Percentiles rank a stretch among this genome's conserved stretches.
Evolutionary conservation across 2,797 vertebrate genomes (phyloP).

Genomic region (Pelodytes ibericus): DNA sequence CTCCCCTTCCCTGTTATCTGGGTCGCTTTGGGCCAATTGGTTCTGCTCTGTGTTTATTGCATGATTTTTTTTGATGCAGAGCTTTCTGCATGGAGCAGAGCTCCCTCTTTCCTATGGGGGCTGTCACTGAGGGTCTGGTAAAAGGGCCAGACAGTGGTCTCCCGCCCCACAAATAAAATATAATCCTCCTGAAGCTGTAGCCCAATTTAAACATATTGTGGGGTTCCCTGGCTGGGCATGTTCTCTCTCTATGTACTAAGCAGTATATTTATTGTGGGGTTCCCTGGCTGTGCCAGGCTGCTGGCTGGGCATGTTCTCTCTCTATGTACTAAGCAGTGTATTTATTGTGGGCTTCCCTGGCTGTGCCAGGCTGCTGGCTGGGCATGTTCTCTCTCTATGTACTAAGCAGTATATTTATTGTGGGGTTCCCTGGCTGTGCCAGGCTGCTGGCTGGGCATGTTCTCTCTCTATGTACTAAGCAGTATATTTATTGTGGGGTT

Average conservation of each 20-base stretch:
- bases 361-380: too few relatives aligned
- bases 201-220: conserved; percentile 50
- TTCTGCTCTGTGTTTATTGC: background rate
- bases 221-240: too few relatives aligned
- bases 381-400: too few relatives aligned
- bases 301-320: too few relatives aligned
- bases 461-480: conserved; percentile 51
- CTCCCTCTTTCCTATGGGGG: background rate
- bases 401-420: too few relatives aligned
- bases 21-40: too few relatives aligned
- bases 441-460: too few relatives aligned
- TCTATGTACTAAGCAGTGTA: conserved; percentile 52
- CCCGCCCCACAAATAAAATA: conserved; percentile 33
- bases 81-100: background rate
- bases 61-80: background rate
- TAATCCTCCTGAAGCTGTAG: conserved; percentile 38
- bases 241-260: conserved; percentile 51
- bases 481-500: conserved; percentile 55
- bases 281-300: too few relatives aligned
- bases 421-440: too few relatives aligned
- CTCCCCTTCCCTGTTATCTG: too few relatives aligned
- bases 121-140: background rate
- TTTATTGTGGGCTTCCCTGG: too few relatives aligned
- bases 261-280: too few relatives aligned
- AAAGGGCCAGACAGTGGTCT: conserved; percentile 24